phyloP scores from a whole-genome alignment of 2,113 vertebrate species.

The Vulpes ferrilata region DNA sequence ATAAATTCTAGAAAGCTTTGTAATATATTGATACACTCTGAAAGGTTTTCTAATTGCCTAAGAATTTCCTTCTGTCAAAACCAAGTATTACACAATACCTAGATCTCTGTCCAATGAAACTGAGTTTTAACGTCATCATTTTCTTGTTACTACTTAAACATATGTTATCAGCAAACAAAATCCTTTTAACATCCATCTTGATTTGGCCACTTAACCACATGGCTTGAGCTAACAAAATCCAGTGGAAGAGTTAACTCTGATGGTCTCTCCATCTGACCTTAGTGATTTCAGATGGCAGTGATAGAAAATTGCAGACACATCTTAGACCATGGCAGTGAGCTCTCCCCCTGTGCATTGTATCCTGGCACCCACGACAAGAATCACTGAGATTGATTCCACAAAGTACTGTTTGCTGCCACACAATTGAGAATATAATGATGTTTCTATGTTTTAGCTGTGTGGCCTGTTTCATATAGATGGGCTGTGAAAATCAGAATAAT shows the following conservation, averaged over 20 bases:
- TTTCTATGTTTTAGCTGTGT: background rate
- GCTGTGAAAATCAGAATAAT: background rate
- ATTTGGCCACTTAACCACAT: background rate
- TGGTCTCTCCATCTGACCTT: background rate
- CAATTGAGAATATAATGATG: background rate
- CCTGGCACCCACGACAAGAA: accelerated
- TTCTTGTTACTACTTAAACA: background rate
- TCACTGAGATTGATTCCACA: background rate
- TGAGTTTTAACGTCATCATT: background rate
- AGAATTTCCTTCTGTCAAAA: background rate
- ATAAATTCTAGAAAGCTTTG: background rate
- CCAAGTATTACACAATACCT: background rate
- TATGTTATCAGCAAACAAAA: background rate
- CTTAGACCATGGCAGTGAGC: background rate
- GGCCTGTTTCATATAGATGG: background rate
- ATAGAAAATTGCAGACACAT: background rate
- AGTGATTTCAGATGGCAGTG: background rate
- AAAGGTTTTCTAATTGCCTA: background rate
- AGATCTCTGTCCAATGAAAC: background rate
- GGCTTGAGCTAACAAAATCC: background rate
- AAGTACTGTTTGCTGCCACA: background rate
- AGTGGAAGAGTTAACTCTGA: background rate
- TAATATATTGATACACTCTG: background rate
- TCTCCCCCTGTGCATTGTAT: background rate
- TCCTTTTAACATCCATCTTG: background rate